A percentile compares a stretch with the other conserved stretches of the same genome.
Evolutionary conservation across 2,113 vertebrate genomes (phyloP).

Genomic region (Malurus cyaneus): DNA sequence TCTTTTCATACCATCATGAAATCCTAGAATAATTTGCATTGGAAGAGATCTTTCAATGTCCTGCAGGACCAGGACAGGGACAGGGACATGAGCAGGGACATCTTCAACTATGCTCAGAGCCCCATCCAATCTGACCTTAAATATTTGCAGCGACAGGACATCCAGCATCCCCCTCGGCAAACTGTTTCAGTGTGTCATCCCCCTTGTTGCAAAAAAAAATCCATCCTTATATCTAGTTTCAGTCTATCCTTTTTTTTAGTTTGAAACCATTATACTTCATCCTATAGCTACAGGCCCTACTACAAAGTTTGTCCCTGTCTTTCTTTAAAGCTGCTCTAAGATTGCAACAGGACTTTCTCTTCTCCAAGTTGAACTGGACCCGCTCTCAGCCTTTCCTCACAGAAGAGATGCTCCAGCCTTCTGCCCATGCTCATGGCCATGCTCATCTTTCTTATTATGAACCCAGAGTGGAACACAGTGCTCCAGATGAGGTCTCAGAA

Average conservation of each 20-base stretch:
- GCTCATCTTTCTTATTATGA: too few species aligned
- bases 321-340: background rate
- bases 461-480: background rate
- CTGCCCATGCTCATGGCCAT: too few species aligned
- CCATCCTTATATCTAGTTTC: background rate
- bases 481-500: background rate
- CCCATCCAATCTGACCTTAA: background rate
- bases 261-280: background rate
- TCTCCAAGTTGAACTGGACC: background rate
- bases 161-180: background rate
- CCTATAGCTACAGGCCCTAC: background rate
- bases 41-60: background rate
- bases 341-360: too few species aligned
- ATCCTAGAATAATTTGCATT: background rate
- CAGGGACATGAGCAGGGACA: background rate
- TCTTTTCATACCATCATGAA: background rate
- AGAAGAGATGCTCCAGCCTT: background rate
- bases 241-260: background rate
- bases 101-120: background rate
- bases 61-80: too few species aligned
- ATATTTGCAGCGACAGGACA: background rate
- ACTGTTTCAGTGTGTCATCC: background rate
- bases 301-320: background rate
- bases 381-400: background rate
- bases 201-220: background rate